Percentiles rank a stretch among this genome's conserved stretches.
Evolutionary conservation across 2,797 vertebrate species (phyloP).

Genomic region (Smutsia gigantea): DNA sequence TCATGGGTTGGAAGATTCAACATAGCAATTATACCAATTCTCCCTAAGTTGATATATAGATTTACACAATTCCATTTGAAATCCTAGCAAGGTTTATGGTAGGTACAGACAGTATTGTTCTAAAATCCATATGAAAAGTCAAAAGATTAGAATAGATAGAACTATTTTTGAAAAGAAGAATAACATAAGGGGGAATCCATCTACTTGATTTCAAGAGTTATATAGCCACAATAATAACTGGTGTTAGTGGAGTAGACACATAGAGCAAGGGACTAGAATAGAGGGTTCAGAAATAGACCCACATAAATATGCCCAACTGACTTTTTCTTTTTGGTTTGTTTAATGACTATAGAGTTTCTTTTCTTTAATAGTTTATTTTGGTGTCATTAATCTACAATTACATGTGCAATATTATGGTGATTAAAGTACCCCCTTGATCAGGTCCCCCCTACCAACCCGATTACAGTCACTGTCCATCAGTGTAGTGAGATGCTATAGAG

Average conservation of each 20-base stretch:
- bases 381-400: no score
- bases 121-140: slow-evolving; percentile 39
- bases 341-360: no score
- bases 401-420: no score
- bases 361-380: no score
- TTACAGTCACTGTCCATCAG: no score
- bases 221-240: neutral
- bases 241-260: neutral
- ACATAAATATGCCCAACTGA: neutral
- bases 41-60: neutral
- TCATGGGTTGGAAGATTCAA: neutral
- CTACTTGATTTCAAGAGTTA: slow-evolving; percentile 30
- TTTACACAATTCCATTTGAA: slow-evolving; percentile 48
- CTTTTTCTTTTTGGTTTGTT: neutral
- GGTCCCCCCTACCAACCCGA: no score
- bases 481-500: no score
- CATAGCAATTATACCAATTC: neutral
- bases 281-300: neutral
- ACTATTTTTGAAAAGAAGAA: neutral
- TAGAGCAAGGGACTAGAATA: neutral
- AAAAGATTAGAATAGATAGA: slow-evolving; percentile 4
- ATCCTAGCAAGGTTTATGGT: slow-evolving; percentile 14
- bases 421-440: no score
- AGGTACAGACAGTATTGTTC: neutral
- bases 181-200: neutral